Evolutionary conservation across 37 sponge, comb jelly and placozoan genomes (phyloP).

Genomic region (Eunapius fragilis): DNA sequence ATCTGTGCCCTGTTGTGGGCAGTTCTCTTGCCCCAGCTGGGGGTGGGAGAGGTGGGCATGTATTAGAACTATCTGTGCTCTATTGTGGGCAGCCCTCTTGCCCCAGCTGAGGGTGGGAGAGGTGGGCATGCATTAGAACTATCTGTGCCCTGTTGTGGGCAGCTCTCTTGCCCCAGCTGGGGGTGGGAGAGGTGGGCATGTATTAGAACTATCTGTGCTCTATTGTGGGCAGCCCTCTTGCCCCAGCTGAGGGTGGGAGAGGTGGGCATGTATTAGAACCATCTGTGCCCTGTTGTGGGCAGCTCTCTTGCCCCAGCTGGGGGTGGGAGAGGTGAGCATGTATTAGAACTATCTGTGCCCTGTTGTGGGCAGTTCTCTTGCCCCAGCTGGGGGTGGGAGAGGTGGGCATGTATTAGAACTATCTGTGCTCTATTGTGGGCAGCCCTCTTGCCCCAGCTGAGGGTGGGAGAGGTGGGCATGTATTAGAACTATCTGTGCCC

Average conservation of each 20-base stretch:
- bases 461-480: background rate
- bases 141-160: too few species aligned
- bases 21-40: too few species aligned
- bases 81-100: too few species aligned
- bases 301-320: conserved; percentile 95
- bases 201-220: too few species aligned
- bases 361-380: conserved; percentile 95
- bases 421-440: too few species aligned
- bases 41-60: background rate
- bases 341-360: conserved; percentile 99
- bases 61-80: too few species aligned
- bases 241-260: background rate
- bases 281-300: conserved; percentile 99
- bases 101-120: too few species aligned
- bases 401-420: background rate
- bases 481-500: too few species aligned
- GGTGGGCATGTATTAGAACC: conserved; percentile 84
- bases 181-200: background rate
- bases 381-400: conserved; percentile 73
- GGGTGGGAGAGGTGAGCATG: conserved; percentile 14
- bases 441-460: too few species aligned
- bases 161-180: too few species aligned
- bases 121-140: background rate
- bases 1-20: too few species aligned
- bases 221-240: too few species aligned